Conservation (phyloP, 2,888 invertebrate species). For the Nipponacmea schrenckii region DNA sequence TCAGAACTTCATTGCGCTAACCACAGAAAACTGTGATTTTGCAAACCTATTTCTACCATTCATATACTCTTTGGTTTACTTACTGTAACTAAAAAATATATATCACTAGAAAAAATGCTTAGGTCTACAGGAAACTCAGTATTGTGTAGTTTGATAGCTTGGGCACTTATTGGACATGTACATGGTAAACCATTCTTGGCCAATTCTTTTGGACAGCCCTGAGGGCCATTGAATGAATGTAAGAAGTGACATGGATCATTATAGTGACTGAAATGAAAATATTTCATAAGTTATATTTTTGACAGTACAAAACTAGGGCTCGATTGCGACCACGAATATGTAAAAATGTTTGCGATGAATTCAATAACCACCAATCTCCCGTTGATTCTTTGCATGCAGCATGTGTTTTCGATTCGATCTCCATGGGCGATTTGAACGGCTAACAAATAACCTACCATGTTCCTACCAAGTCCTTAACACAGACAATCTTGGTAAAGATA, state of each 20-base stretch:
- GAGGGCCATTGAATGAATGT: constrained; percentile 4
- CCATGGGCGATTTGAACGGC: no score
- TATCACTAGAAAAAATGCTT: background rate
- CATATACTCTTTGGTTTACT: background rate
- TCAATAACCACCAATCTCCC: no score
- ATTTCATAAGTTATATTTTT: background rate
- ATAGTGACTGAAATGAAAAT: constrained; percentile 20
- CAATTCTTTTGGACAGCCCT: constrained; percentile 20
- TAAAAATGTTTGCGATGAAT: no score
- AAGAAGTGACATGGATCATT: constrained; percentile 28
- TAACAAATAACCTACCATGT: constrained; percentile 17
- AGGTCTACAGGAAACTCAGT: constrained; percentile 13
- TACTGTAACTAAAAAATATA: constrained; percentile 19
- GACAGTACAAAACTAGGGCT: no score
- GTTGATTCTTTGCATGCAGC: no score
- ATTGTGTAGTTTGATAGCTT: constrained; percentile 9
- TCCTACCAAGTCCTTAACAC: constrained; percentile 16
- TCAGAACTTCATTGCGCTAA: no score
- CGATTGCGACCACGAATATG: no score
- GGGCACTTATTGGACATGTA: constrained; percentile 26
- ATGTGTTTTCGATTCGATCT: no score
- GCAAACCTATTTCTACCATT: no score
- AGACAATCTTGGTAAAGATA: constrained; percentile 16
- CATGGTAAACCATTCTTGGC: constrained; percentile 19
- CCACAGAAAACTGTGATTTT: no score